phyloP scores from a whole-genome alignment of 2,113 vertebrate species.

The Lethenteron camtschaticum region DNA sequence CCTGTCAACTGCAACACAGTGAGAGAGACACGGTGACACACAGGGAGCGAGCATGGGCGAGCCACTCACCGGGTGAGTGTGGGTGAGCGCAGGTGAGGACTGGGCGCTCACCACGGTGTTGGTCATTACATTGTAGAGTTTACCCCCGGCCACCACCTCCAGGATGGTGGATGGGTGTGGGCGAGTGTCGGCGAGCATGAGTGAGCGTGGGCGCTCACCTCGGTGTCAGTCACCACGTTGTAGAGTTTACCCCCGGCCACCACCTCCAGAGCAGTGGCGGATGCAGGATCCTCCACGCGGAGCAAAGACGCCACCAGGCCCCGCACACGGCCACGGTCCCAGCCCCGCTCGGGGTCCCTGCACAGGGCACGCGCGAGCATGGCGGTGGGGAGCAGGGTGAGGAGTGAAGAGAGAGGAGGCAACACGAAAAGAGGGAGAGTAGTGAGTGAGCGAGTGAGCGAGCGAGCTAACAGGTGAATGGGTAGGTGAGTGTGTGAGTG shows the following conservation, averaged over 20 bases:
- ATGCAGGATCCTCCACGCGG: constrained; percentile 36
- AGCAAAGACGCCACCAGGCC: constrained; percentile 57
- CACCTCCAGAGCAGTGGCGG: constrained; percentile 55
- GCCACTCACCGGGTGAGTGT: too few relatives aligned
- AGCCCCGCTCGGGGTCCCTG: constrained; percentile 57
- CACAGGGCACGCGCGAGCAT: too few relatives aligned
- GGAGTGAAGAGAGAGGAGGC: too few relatives aligned
- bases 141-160: constrained; percentile 20
- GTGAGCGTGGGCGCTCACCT: constrained; percentile 25
- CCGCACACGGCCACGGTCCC: constrained; percentile 47
- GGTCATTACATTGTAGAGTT: constrained; percentile 65
- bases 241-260: constrained; percentile 69
- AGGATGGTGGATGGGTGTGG: background rate
- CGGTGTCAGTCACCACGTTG: constrained; percentile 72
- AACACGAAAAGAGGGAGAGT: too few relatives aligned
- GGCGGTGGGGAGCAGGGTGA: too few relatives aligned
- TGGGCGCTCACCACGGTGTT: background rate
- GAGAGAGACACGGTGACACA: background rate
- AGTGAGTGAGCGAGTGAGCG: too few relatives aligned
- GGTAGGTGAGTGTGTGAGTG: too few relatives aligned
- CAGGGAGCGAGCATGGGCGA: background rate
- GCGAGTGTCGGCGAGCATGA: too few relatives aligned
- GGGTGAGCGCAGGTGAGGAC: too few relatives aligned
- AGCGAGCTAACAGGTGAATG: too few relatives aligned
- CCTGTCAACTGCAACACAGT: constrained; percentile 23